phyloP scores from a whole-genome alignment of 2,888 invertebrate species.

The Ichneumoninae sp. region DNA sequence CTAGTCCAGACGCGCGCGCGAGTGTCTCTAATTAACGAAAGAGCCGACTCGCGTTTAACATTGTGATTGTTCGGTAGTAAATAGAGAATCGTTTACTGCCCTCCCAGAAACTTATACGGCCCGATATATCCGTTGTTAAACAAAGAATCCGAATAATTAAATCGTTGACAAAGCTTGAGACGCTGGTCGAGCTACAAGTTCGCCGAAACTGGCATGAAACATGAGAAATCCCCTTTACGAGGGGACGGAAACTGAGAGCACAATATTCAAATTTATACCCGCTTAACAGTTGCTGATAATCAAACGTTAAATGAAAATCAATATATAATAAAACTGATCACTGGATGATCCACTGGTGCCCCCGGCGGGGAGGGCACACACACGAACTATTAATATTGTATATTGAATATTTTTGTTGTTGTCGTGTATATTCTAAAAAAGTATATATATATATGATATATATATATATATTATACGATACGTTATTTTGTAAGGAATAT shows the following conservation, averaged over 20 bases:
- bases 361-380: constrained; percentile 58
- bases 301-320: constrained; percentile 21
- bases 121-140: constrained; percentile 54
- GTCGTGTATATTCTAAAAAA: constrained; percentile 75
- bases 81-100: constrained; percentile 58
- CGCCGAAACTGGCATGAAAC: constrained; percentile 2
- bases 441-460: constrained; percentile 57
- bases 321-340: constrained; percentile 57
- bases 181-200: constrained; percentile 22
- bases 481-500: constrained; percentile 81
- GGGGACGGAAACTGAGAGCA: constrained; percentile 46
- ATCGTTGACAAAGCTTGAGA: background rate
- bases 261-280: constrained; percentile 57
- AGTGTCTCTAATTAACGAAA: constrained; percentile 66
- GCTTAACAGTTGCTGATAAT: constrained; percentile 28
- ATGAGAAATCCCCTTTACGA: constrained; percentile 39
- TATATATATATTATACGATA: constrained; percentile 70
- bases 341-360: constrained; percentile 70
- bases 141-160: background rate
- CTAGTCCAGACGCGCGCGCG: constrained; percentile 53
- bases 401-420: constrained; percentile 80
- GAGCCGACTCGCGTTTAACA: constrained; percentile 58
- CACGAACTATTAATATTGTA: constrained; percentile 67
- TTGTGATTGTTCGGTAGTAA: constrained; percentile 63
- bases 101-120: constrained; percentile 43